Evolutionary conservation across 2,113 vertebrate genomes (phyloP), one percentile per base, ranked within the genome.

Genomic region (Podarcis raffonei): DNA sequence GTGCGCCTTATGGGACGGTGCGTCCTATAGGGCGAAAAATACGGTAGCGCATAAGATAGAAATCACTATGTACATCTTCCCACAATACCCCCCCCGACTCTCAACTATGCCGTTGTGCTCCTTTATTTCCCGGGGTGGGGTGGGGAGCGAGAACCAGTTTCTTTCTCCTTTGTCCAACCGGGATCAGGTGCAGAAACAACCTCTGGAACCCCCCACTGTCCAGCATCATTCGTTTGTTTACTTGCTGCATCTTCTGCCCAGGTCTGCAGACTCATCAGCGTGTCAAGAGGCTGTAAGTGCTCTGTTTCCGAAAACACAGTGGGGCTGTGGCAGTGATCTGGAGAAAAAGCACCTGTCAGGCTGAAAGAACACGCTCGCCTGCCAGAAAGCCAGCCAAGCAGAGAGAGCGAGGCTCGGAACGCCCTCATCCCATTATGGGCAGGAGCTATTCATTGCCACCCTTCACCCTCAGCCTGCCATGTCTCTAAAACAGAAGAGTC

Each of bases 151-250:
- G 66, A 84, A 85, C 4, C 9, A 13, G 9, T 13, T 77, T 62
- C 13, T 69, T 69, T 22, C 37, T 85, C 57, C 89, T 81, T 83
- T 81, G 39, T 65, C 85, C 88, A 62, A 59, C 77, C 75, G 89
- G 42, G 32, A 86, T 12, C 79, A 89, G 81, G 2, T 30, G 13
- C 83, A 74, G 82, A 91, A 92, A 90, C 3, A 68, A 5, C 81
- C 6, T 66, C 87, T 0, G 1, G 16, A 84, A 88, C 20, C 20
- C 20, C 37, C 59, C 82, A 59, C 82, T 37, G n/a, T 25, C n/a
- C 9, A 4, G 42, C 37, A 42, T 72, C 42, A 22, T 35, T 81
- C 1, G 42, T 74, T 37, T 88, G 4, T 15, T 72, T 82, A 48
- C 4, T 88, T 89, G 1, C 48, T 83, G 6, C 8, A 12, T 13